Evolutionary conservation across 2,797 vertebrate species (phyloP), one percentile per base, ranked within the genome.

Genomic region (Sciaenops ocellatus): DNA sequence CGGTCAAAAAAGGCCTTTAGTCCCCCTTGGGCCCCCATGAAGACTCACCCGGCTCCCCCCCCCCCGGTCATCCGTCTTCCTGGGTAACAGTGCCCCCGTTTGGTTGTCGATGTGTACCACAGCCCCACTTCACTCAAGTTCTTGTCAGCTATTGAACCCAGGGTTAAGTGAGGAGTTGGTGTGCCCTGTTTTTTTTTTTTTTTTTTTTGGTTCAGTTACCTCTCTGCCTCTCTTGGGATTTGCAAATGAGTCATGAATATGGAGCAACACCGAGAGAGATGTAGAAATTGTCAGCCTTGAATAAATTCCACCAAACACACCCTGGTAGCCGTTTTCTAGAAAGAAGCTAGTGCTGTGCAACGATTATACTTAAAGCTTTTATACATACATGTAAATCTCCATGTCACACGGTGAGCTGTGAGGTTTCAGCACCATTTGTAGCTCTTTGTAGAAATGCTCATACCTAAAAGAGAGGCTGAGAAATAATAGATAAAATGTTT

Each of bases 11-110:
- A 90, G 89, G 90, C 90, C 89, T 86, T 90, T 92, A 84, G 79
- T 90, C 76, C 93, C 91, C 91, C 88, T 15, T 67, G 88, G 90
- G 92, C 77, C 69, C 68, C 78, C 50, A 60, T 79, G 83, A 90
- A 85, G 86, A 87, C 85, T 83, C 86, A 51, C 46, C 69, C 56
- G 4, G 20, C 65, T 51, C 60, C 66, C 60, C 69, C 61, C 64
- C 68, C 61, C 69, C 61, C 3, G 16, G 16, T 34, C 4, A 1
- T 12, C 57, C 3, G 50, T 90, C 87, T 55, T 87, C 79, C 91
- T 95, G 92, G 94, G 81, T 93, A 95, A 95, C 91, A 96, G 95
- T 94, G 92, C 96, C 95, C 93, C 94, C 94, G 62, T 75, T 94
- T 91, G 95, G 92, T 44, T 9, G 28, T 28, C 30, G 3, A 5